Percentiles rank a stretch among this genome's conserved stretches.
Evolutionary conservation across 2,113 vertebrate species (phyloP).

Genomic region (Girardinichthys multiradiatus): DNA sequence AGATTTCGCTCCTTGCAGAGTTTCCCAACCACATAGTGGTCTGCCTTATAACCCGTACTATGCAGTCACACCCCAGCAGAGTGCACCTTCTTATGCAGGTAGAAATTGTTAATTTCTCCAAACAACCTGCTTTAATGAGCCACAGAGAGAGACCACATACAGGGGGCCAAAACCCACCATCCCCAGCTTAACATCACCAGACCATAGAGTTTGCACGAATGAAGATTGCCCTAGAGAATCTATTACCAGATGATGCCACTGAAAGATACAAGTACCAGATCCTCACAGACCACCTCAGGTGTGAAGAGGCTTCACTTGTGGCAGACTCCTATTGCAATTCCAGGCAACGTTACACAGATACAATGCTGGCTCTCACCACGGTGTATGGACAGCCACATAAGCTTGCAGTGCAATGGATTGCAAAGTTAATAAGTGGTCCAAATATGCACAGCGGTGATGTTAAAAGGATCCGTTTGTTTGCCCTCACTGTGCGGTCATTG

Average conservation of each 20-base stretch:
- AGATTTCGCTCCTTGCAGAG: no score
- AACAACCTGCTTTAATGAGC: background rate
- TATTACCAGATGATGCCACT: background rate
- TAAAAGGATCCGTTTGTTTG: background rate
- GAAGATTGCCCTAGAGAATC: background rate
- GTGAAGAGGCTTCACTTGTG: background rate
- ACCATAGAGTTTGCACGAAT: constrained; percentile 2
- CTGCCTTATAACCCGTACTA: background rate
- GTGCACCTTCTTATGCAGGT: background rate
- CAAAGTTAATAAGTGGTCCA: background rate
- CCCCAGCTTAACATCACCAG: background rate
- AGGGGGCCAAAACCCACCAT: constrained; percentile 1
- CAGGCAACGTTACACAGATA: background rate
- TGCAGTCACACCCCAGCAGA: background rate
- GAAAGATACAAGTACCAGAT: background rate
- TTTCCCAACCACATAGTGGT: background rate
- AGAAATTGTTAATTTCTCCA: background rate
- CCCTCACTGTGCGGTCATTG: background rate
- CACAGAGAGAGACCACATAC: background rate
- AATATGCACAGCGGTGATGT: background rate
- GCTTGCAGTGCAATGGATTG: background rate
- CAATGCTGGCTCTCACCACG: background rate
- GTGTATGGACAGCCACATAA: background rate
- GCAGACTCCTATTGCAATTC: no score
- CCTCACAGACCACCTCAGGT: background rate